Conservation (phyloP, 2,797 vertebrate species). For the Arrhamphus sclerolepis region DNA sequence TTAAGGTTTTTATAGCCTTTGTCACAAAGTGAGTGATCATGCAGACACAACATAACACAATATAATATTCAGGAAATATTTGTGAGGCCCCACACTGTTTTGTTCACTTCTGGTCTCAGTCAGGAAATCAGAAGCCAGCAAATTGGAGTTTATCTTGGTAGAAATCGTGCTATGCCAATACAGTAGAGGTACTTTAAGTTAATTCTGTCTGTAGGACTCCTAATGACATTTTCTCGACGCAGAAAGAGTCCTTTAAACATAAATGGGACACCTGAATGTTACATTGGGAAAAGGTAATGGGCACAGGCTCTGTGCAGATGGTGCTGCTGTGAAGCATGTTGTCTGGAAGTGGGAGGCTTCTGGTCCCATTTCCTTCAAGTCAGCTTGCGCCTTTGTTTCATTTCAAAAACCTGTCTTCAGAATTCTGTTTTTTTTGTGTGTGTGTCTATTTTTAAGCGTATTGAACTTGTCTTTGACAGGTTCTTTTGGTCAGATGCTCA, state of each 20-base stretch:
- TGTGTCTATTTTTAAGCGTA: background rate
- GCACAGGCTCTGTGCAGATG: slow-evolving; percentile 5
- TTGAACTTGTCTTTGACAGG: background rate
- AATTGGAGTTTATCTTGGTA: slow-evolving; percentile 18
- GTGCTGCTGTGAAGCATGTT: slow-evolving; percentile 1
- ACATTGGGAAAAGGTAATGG: slow-evolving; percentile 7
- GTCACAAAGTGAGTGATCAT: background rate
- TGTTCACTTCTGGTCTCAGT: slow-evolving; percentile 1
- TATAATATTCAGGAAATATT: background rate
- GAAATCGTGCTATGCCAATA: background rate
- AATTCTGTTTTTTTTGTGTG: background rate
- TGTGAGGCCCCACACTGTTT: no score
- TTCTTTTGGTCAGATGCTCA: slow-evolving; percentile 4
- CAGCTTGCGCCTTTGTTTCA: background rate
- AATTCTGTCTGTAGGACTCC: background rate
- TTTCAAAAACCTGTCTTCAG: background rate
- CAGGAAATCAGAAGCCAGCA: slow-evolving; percentile 12
- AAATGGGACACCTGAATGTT: slow-evolving; percentile 4
- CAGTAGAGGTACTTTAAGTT: background rate
- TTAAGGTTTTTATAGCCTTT: background rate
- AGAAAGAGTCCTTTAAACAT: background rate
- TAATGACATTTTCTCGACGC: background rate
- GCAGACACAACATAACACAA: background rate
- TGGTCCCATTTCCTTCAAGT: slow-evolving; percentile 1
- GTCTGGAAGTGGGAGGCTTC: background rate